A percentile compares a stretch with the other conserved stretches of the same genome.
phyloP scores from a whole-genome alignment of 2,113 vertebrate species.

The Poicephalus gulielmi region DNA sequence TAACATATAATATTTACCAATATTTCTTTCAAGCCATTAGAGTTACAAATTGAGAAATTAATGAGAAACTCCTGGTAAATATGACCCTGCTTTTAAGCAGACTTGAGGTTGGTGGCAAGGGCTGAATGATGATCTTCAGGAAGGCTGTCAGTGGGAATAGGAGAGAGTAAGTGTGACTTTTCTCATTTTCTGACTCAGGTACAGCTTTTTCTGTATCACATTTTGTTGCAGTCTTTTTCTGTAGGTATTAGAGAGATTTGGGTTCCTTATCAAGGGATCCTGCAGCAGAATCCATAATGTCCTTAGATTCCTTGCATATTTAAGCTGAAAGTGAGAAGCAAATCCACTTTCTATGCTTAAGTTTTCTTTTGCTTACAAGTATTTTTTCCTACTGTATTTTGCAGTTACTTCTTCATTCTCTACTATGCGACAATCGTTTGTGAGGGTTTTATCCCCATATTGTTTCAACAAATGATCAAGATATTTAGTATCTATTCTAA shows the following conservation, averaged over 20 bases:
- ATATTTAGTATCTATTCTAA: neutral
- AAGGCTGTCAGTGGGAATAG: neutral
- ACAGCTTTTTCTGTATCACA: neutral
- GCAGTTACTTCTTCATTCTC: neutral
- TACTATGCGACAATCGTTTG: neutral
- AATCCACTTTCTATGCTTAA: neutral
- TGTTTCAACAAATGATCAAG: neutral
- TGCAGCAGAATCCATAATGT: neutral
- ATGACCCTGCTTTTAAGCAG: neutral
- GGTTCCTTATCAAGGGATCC: neutral
- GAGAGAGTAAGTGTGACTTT: neutral
- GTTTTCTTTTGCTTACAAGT: neutral
- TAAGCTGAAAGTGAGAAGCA: neutral
- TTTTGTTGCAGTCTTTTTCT: neutral
- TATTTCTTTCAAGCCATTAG: neutral
- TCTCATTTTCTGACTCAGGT: neutral
- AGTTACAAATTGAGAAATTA: neutral
- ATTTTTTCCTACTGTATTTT: neutral
- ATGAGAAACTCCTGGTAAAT: neutral
- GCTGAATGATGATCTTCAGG: neutral
- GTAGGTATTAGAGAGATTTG: neutral
- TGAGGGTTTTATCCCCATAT: neutral
- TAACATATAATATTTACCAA: neutral
- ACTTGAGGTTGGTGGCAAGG: neutral
- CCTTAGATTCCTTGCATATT: neutral